Conservation (phyloP, 2,888 invertebrate species). For the Spialia ferax region DNA sequence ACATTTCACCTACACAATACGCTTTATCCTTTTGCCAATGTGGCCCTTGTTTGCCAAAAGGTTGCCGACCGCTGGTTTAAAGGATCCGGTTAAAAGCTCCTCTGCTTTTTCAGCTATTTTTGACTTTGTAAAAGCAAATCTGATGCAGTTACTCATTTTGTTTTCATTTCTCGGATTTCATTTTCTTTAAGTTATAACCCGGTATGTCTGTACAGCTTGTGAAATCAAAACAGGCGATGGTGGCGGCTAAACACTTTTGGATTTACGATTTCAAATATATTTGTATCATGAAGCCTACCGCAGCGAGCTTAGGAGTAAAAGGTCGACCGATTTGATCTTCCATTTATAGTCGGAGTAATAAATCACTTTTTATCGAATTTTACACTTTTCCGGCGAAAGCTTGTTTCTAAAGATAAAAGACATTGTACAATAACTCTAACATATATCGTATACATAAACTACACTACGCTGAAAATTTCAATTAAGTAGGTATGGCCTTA, state of each 20-base stretch:
- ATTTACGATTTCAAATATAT: neutral
- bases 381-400: neutral
- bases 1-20: no score
- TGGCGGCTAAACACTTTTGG: slow-evolving; percentile 36
- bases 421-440: no score
- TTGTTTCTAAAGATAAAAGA: slow-evolving; percentile 26
- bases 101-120: slow-evolving; percentile 45
- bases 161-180: slow-evolving; percentile 50
- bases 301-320: neutral
- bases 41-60: neutral
- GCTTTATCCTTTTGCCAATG: no score
- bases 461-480: no score
- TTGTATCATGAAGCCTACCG: neutral
- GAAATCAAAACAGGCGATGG: slow-evolving; percentile 36
- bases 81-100: slow-evolving; percentile 44
- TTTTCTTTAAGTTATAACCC: slow-evolving; percentile 47
- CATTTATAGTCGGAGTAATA: neutral
- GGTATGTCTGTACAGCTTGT: neutral
- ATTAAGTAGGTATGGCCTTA: no score
- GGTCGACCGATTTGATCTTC: slow-evolving; percentile 1
- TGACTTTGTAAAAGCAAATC: slow-evolving; percentile 47
- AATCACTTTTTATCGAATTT: no score
- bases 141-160: slow-evolving; percentile 50
- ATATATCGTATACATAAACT: no score
- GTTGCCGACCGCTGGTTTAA: slow-evolving; percentile 51